phyloP scores from a whole-genome alignment of 2,888 invertebrate species.

The Xylocampa areola region DNA sequence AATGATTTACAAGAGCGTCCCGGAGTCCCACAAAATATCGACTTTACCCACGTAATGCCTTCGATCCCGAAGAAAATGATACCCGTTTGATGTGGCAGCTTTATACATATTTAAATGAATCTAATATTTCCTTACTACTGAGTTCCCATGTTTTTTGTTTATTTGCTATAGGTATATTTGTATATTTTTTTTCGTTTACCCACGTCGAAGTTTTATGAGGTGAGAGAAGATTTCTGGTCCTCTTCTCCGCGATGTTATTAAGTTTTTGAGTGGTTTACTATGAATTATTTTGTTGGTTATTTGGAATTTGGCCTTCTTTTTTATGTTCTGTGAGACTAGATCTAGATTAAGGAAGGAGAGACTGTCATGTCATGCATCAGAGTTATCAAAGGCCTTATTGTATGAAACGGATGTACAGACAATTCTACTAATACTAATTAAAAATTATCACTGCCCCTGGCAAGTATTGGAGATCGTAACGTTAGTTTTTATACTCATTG shows the following conservation, averaged over 20 bases:
- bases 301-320: no score
- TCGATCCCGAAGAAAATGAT: slow-evolving; percentile 63
- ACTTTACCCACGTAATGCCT: slow-evolving; percentile 49
- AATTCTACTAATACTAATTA: no score
- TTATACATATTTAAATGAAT: slow-evolving; percentile 75
- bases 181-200: slow-evolving; percentile 36
- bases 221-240: slow-evolving; percentile 52
- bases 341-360: no score
- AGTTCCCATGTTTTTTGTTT: slow-evolving; percentile 53
- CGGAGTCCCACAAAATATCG: slow-evolving; percentile 38
- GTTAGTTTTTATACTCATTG: no score
- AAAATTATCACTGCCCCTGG: no score
- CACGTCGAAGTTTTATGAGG: slow-evolving; percentile 45
- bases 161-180: no score
- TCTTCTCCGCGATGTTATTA: slow-evolving; percentile 49
- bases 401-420: no score
- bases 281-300: slow-evolving; percentile 8
- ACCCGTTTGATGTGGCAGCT: slow-evolving; percentile 66
- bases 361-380: no score
- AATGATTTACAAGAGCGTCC: slow-evolving; percentile 43
- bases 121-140: slow-evolving; percentile 61
- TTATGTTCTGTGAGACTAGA: no score
- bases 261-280: slow-evolving; percentile 33
- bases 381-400: no score
- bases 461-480: no score